Conservation (phyloP, 2,797 vertebrate species). For the Periophthalmus magnuspinnatus region DNA sequence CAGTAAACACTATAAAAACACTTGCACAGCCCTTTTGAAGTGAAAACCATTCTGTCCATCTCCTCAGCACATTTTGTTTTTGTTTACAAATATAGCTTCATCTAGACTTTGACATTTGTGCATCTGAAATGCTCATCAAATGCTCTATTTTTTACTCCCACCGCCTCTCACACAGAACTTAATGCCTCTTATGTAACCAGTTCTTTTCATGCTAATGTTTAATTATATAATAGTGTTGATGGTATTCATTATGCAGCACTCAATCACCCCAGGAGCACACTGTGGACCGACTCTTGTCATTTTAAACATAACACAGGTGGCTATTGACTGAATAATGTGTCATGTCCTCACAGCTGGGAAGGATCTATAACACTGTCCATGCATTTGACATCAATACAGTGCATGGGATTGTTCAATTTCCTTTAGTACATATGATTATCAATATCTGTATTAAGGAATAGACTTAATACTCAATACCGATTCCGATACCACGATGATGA, state of each 20-base stretch:
- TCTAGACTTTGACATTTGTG: slow-evolving; percentile 15
- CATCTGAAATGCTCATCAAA: slow-evolving; percentile 32
- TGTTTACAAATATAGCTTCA: slow-evolving; percentile 37
- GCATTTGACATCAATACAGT: neutral
- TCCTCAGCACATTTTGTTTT: neutral
- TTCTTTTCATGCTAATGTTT: slow-evolving; percentile 30
- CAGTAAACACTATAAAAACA: neutral
- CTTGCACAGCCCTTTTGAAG: neutral
- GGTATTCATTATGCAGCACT: slow-evolving; percentile 35
- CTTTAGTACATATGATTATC: too few species aligned
- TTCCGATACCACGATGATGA: too few species aligned
- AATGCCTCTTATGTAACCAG: slow-evolving; percentile 38
- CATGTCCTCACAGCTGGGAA: slow-evolving; percentile 1
- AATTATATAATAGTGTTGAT: slow-evolving; percentile 43
- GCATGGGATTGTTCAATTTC: too few species aligned
- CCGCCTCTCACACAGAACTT: slow-evolving; percentile 19
- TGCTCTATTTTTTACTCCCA: slow-evolving; percentile 44
- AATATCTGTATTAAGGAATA: too few species aligned
- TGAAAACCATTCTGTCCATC: slow-evolving; percentile 1
- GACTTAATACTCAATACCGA: too few species aligned
- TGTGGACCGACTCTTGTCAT: slow-evolving; percentile 17
- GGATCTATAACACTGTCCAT: neutral
- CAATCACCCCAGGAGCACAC: slow-evolving; percentile 17
- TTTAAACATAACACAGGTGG: slow-evolving; percentile 27
- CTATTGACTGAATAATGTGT: slow-evolving; percentile 18